Conservation (phyloP, 2,113 vertebrate species). For the Dinomys branickii region DNA sequence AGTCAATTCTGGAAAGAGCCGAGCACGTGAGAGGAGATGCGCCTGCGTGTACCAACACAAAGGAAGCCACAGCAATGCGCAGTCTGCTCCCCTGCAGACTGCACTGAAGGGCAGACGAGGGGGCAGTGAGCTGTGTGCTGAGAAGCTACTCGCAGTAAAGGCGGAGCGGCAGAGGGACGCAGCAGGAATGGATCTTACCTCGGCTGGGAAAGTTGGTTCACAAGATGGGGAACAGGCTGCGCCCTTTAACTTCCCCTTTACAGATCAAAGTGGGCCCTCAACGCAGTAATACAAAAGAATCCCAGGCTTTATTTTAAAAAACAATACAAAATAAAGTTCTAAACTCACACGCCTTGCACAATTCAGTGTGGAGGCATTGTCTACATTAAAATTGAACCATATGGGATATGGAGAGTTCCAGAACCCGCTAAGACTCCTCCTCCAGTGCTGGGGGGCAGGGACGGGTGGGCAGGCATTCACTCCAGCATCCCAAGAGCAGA, state of each 20-base stretch:
- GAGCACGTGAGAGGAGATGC: neutral
- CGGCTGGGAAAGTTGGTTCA: neutral
- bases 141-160: neutral
- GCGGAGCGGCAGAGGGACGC: neutral
- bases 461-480: conserved; percentile 67
- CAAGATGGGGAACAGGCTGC: neutral
- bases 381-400: conserved; percentile 79
- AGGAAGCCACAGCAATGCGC: neutral
- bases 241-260: neutral
- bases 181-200: neutral
- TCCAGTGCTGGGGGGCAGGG: conserved; percentile 62
- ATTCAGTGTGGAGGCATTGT: conserved; percentile 77
- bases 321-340: conserved; percentile 72
- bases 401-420: conserved; percentile 48
- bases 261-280: neutral
- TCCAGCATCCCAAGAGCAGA: conserved; percentile 1
- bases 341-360: conserved; percentile 77
- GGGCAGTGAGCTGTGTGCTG: neutral
- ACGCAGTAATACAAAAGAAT: neutral
- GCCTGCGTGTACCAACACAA: neutral
- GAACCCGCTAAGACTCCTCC: conserved; percentile 19
- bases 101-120: neutral
- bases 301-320: neutral
- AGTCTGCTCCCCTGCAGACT: neutral
- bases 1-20: neutral